Base-by-base conservation (phyloP, 2,888 invertebrate genomes). In the Dicyrtoma fusca region DNA sequence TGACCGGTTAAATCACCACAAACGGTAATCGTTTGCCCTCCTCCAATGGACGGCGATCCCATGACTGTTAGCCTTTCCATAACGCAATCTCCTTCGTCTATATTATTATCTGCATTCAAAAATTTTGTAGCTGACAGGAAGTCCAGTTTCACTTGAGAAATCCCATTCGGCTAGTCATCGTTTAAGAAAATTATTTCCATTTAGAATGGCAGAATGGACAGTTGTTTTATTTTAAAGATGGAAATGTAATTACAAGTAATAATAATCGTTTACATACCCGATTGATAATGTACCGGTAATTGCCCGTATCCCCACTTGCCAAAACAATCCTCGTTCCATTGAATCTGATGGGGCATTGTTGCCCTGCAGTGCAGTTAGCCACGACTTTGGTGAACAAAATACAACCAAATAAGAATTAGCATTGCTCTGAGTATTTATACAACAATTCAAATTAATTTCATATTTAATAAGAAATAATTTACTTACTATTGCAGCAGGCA, bases 401-500 rank as follows among this genome's bases (percentile, higher is more conserved):
- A 19, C 26, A 34, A 57, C 42, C n/a, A 55, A 55, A 34, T 53
- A 25, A 10, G 57, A 47, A 42, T n/a, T 34, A 11, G 55, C 17
- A 42, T 25, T 34, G 34, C 8, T 8, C 13, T 44, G 13, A 69
- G 21, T 19, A 53, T 19, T 19, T 49, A 19, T 53, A 53, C n/a
- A 21, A 53, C 1, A 19, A n/a, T 53, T 8, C 17, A 23, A 1
- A 26, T 45, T 21, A 55, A 26, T 34, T 8, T 34, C 34, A 34
- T 34, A 34, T 34, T 8, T 34, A 34, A 34, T 34, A 5, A 34
- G 8, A 34, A 34, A 34, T 34, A 34, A 34, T 5, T 34, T 34
- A 17, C 72, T 63, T 75, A 77, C 77, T 73, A 25, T 14, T 55
- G 55, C 77, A 77, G 53, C 77, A 77, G 14, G 72, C 72, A 11